A percentile compares a stretch with the other conserved stretches of the same genome.
Conservation (phyloP, 2,888 invertebrate species). For the Psylliodes chrysocephalus region DNA sequence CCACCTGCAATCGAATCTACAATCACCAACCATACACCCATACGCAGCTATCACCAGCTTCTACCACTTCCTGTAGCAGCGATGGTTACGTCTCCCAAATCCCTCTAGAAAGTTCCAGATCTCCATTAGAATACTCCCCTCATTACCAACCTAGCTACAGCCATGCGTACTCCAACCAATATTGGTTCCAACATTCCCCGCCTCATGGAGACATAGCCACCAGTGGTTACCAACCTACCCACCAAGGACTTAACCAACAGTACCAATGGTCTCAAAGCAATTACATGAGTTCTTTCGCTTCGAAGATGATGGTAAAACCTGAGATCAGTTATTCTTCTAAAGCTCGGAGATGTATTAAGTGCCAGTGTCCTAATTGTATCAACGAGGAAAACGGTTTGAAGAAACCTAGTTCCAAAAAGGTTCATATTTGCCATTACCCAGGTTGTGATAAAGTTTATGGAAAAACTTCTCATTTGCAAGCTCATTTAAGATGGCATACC, state of each 20-base stretch:
- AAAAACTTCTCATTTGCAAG: constrained; percentile 86
- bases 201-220: constrained; percentile 60
- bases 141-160: constrained; percentile 58
- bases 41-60: constrained; percentile 58
- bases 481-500: constrained; percentile 82
- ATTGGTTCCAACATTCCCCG: constrained; percentile 62
- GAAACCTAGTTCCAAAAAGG: constrained; percentile 84
- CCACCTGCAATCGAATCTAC: constrained; percentile 60
- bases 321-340: constrained; percentile 63
- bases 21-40: constrained; percentile 53
- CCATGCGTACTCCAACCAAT: constrained; percentile 56
- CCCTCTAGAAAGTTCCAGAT: constrained; percentile 57
- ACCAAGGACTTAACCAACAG: constrained; percentile 66
- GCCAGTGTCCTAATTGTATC: constrained; percentile 84
- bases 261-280: constrained; percentile 65
- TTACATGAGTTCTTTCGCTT: constrained; percentile 60
- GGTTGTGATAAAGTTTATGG: constrained; percentile 91
- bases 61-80: constrained; percentile 60
- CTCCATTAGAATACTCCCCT: constrained; percentile 59
- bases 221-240: constrained; percentile 64
- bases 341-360: constrained; percentile 78
- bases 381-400: constrained; percentile 81
- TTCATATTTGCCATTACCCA: constrained; percentile 87
- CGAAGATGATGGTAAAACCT: constrained; percentile 63
- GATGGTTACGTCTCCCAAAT: constrained; percentile 59